Evolutionary conservation across 2,888 invertebrate species (phyloP).

Genomic region (Drosophila anomelani): DNA sequence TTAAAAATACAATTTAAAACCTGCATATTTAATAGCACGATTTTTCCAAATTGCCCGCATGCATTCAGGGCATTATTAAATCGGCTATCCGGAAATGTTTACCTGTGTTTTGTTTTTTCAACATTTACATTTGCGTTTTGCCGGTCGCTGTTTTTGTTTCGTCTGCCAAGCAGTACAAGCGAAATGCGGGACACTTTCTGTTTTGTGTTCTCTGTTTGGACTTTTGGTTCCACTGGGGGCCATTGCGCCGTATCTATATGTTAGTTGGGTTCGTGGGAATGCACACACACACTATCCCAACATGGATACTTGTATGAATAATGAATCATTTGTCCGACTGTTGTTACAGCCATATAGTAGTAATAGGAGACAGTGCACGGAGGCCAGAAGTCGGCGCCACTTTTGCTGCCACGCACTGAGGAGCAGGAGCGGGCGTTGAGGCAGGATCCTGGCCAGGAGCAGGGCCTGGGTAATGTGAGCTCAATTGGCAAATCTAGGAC

Average conservation of each 20-base stretch:
- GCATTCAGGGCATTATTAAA: constrained; percentile 16
- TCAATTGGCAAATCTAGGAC: constrained; percentile 78
- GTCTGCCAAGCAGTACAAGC: constrained; percentile 49
- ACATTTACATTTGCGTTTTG: constrained; percentile 28
- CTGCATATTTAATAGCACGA: constrained; percentile 14
- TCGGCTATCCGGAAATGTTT: constrained; percentile 16
- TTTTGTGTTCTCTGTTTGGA: constrained; percentile 35
- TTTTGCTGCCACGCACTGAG: constrained; percentile 61
- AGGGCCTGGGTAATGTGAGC: constrained; percentile 63
- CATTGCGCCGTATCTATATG: constrained; percentile 49
- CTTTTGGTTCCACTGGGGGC: constrained; percentile 63
- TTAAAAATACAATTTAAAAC: background rate
- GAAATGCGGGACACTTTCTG: constrained; percentile 38
- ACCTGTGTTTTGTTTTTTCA: constrained; percentile 25
- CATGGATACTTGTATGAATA: constrained; percentile 65
- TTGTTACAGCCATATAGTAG: constrained; percentile 49
- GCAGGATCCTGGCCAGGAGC: background rate
- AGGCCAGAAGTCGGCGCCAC: constrained; percentile 55
- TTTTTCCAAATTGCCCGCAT: background rate
- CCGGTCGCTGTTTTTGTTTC: constrained; percentile 42
- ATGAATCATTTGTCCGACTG: constrained; percentile 77
- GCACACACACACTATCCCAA: constrained; percentile 8
- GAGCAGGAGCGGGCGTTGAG: constrained; percentile 2
- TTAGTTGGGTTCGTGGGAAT: constrained; percentile 19
- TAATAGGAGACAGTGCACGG: constrained; percentile 65